These are phyloP conservation scores for Drosophila hamatofila DNA, from an alignment of 2,888 invertebrate species.

Conservation along the genomic window DNA sequence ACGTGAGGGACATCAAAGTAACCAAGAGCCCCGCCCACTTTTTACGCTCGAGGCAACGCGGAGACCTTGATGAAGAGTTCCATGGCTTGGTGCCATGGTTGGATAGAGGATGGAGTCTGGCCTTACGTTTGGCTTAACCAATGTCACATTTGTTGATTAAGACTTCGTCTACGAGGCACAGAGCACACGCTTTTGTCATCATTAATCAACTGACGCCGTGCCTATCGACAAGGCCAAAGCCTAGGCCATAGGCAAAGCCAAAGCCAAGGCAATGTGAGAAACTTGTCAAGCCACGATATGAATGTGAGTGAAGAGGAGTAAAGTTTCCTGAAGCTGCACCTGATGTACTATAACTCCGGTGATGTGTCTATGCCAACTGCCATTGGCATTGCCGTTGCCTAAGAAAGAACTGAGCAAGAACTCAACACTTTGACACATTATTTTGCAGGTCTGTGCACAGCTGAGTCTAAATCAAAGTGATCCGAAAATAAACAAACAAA, in stretches of 20 bases:
- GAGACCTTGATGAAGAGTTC: conserved; percentile 47
- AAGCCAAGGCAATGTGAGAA: conserved; percentile 54
- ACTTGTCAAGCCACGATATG: conserved; percentile 51
- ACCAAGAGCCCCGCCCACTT: conserved; percentile 60
- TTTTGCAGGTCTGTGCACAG: conserved; percentile 74
- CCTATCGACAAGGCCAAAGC: conserved; percentile 63
- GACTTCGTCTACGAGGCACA: conserved; percentile 35
- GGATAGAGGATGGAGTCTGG: conserved; percentile 4
- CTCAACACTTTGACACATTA: conserved; percentile 74
- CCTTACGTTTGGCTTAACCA: conserved; percentile 27
- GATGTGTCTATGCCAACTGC: conserved; percentile 9
- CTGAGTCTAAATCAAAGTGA: conserved; percentile 69
- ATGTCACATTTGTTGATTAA: conserved; percentile 75
- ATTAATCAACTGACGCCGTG: conserved; percentile 70
- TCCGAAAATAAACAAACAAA: conserved; percentile 19
- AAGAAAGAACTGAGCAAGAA: conserved; percentile 71
- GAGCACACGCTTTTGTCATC: conserved; percentile 71
- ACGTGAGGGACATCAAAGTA: conserved; percentile 78
- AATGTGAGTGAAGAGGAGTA: conserved; percentile 14
- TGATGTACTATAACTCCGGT: conserved; percentile 24
- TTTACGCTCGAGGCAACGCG: conserved; percentile 58
- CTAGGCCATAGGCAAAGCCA: conserved; percentile 31
- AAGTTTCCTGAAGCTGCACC: conserved; percentile 28
- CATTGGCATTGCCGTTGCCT: conserved; percentile 13
- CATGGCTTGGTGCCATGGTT: conserved; percentile 2